phyloP scores from a whole-genome alignment of 2,113 vertebrate genomes.

The Siniperca knerii region DNA sequence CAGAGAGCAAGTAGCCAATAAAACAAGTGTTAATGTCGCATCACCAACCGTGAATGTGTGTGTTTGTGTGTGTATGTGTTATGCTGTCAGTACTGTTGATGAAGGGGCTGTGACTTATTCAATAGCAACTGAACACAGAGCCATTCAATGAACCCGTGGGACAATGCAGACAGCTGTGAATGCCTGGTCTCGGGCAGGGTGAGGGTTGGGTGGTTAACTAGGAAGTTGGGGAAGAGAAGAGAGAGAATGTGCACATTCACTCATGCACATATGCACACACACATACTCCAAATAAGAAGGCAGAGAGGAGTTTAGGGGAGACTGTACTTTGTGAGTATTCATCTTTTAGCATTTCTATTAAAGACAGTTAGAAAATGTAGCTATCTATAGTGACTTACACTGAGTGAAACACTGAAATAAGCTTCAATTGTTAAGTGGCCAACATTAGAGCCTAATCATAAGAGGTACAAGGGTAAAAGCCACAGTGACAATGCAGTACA shows the following conservation, averaged over 20 bases:
- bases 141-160: slow-evolving; percentile 38
- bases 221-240: slow-evolving; percentile 23
- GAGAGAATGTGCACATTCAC: slow-evolving; percentile 18
- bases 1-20: slow-evolving; percentile 52
- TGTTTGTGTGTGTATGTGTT: slow-evolving; percentile 39
- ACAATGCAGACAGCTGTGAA: slow-evolving; percentile 59
- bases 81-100: slow-evolving; percentile 51
- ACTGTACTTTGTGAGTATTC: not conserved
- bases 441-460: not conserved
- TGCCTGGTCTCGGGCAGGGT: slow-evolving; percentile 15
- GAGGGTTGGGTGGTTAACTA: slow-evolving; percentile 43
- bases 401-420: not conserved
- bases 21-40: slow-evolving; percentile 48
- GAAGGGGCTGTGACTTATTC: slow-evolving; percentile 58
- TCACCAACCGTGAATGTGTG: slow-evolving; percentile 34
- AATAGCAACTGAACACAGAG: slow-evolving; percentile 46
- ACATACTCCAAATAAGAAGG: not conserved
- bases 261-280: not conserved
- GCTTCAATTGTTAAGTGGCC: not conserved
- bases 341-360: not conserved
- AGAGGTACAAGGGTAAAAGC: not conserved
- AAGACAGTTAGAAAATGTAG: not conserved
- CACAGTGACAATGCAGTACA: not conserved
- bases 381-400: not conserved
- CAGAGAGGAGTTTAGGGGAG: not conserved